Conservation (phyloP, 2,113 vertebrate genomes). For the Clupea harengus region DNA sequence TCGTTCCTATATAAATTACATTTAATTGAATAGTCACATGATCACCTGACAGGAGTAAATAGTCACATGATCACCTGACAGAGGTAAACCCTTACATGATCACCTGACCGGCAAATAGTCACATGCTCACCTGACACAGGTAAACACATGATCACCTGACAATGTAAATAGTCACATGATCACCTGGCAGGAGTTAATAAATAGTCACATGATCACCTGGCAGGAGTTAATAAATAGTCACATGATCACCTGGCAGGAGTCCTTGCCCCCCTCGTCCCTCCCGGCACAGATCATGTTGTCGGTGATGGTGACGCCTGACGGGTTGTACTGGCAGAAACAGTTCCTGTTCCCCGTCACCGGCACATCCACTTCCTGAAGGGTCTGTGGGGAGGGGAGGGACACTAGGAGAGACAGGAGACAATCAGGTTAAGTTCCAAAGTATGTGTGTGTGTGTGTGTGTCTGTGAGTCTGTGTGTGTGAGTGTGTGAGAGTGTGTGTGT, state of each 20-base stretch:
- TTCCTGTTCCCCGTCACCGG: slow-evolving; percentile 46
- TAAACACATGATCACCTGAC: too few relatives aligned
- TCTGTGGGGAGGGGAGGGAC: neutral
- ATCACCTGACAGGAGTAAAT: too few relatives aligned
- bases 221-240: neutral
- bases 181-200: neutral
- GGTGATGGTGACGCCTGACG: slow-evolving; percentile 39
- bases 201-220: slow-evolving; percentile 8
- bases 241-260: slow-evolving; percentile 57
- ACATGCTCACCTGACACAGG: neutral
- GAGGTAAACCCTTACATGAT: neutral
- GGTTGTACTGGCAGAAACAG: slow-evolving; percentile 44
- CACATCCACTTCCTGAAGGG: slow-evolving; percentile 52
- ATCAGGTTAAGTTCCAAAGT: neutral
- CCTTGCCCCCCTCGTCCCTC: slow-evolving; percentile 56
- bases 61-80: too few relatives aligned
- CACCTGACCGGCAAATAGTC: neutral
- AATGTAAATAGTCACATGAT: neutral
- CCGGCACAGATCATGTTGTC: slow-evolving; percentile 73
- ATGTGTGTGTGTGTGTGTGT: neutral
- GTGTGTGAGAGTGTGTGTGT: neutral
- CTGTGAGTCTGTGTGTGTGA: neutral
- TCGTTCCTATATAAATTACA: too few relatives aligned
- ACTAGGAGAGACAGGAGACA: slow-evolving; percentile 3
- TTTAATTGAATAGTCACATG: too few relatives aligned